Percentiles rank a stretch among this genome's conserved stretches.
phyloP scores from a whole-genome alignment of 2,797 vertebrate genomes.

The Macropus fuliginosus region DNA sequence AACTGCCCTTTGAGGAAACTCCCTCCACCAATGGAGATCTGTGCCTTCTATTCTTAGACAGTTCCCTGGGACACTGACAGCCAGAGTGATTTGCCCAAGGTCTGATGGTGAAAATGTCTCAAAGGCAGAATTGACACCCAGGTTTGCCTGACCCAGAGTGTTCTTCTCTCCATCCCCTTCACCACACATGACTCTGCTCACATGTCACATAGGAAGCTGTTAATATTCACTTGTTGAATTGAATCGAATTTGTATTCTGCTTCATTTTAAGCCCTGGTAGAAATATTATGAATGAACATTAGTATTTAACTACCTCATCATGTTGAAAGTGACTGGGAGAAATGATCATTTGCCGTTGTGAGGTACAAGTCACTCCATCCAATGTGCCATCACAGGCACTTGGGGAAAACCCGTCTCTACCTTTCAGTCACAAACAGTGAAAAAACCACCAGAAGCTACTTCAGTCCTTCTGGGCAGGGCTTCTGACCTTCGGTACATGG shows the following conservation, averaged over 20 bases:
- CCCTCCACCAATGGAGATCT: background rate
- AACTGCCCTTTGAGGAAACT: background rate
- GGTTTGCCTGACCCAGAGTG: background rate
- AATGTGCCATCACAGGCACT: constrained; percentile 5
- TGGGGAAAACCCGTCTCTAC: background rate
- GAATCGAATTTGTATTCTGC: background rate
- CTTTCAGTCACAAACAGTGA: constrained; percentile 1
- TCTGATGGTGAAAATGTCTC: background rate
- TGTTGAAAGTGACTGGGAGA: background rate
- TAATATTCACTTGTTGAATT: background rate
- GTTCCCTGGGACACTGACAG: background rate
- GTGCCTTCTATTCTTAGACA: background rate
- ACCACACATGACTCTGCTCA: background rate
- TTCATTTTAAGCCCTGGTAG: background rate
- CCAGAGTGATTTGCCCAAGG: background rate
- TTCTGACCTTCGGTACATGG: background rate
- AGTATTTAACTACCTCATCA: constrained; percentile 1
- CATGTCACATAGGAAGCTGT: background rate
- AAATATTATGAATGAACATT: background rate
- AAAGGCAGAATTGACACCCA: background rate
- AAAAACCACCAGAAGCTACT: background rate
- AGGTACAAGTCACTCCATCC: background rate
- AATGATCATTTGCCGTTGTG: background rate
- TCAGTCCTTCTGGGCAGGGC: background rate
- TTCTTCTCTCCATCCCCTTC: background rate